Percentiles rank a stretch among this genome's conserved stretches.
Conservation (phyloP, 2,888 invertebrate species). For the Oxytorus armatus region DNA sequence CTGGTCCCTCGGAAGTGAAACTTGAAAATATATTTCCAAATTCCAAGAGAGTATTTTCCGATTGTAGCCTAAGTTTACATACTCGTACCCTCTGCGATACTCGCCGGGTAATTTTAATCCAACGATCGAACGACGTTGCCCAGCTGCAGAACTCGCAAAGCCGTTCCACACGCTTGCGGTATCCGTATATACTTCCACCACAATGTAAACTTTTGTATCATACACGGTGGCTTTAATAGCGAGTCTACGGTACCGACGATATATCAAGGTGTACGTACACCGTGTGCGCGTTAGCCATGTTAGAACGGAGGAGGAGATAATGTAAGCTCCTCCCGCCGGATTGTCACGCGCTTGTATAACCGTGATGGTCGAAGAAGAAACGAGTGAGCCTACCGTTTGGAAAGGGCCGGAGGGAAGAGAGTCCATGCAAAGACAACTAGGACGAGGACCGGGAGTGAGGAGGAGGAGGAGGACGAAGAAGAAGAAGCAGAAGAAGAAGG, state of each 20-base stretch:
- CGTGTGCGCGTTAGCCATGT: conserved; percentile 63
- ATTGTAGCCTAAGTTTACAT: neutral
- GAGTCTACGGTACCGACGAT: conserved; percentile 29
- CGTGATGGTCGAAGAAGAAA: conserved; percentile 57
- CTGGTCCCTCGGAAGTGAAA: neutral
- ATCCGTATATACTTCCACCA: conserved; percentile 9
- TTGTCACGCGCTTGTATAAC: conserved; percentile 65
- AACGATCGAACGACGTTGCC: neutral
- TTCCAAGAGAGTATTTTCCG: neutral
- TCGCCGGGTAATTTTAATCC: neutral
- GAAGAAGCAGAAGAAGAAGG: conserved; percentile 82
- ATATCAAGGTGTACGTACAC: conserved; percentile 53
- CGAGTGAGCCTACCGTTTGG: conserved; percentile 42
- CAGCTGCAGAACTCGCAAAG: conserved; percentile 1
- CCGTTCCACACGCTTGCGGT: conserved; percentile 11
- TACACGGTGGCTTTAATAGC: neutral
- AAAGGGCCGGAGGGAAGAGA: conserved; percentile 49
- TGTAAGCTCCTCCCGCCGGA: conserved; percentile 67
- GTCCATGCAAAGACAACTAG: conserved; percentile 65
- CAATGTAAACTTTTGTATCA: conserved; percentile 18
- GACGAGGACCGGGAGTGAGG: conserved; percentile 45
- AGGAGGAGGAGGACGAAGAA: conserved; percentile 70
- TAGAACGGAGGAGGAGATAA: conserved; percentile 67
- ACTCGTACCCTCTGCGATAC: neutral
- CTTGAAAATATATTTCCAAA: neutral